Percentiles rank a stretch among this genome's conserved stretches.
Evolutionary conservation across 2,797 vertebrate genomes (phyloP).

Genomic region (Uromys caudimaculatus): DNA sequence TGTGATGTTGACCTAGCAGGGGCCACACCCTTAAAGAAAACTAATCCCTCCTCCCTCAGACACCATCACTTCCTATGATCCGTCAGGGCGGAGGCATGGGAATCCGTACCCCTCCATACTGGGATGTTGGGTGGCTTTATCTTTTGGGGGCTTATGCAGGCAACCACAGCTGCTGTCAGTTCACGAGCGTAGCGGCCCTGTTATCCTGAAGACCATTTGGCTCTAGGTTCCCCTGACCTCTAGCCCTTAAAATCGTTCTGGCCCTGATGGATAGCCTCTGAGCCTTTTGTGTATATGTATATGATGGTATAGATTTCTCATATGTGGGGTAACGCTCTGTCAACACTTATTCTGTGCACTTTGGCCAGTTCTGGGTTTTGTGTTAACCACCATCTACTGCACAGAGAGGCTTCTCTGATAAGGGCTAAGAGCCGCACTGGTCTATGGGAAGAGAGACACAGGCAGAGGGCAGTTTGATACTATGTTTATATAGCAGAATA

Average conservation of each 20-base stretch:
- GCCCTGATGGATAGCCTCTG: not conserved
- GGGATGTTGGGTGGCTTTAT: not conserved
- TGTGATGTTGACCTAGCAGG: not conserved
- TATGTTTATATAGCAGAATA: not conserved
- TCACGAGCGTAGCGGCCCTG: not conserved
- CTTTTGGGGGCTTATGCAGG: not conserved
- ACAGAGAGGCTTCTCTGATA: not conserved
- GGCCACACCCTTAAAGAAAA: not conserved
- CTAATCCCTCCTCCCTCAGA: not conserved
- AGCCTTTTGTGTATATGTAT: not conserved
- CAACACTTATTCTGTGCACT: not conserved
- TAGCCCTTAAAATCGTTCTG: not conserved
- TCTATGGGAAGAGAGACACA: not conserved
- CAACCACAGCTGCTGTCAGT: not conserved
- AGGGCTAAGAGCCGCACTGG: not conserved
- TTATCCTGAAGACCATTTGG: not conserved
- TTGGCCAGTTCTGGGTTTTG: not conserved
- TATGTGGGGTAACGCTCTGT: not conserved
- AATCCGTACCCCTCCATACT: not conserved
- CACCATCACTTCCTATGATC: not conserved
- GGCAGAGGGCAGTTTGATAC: not conserved
- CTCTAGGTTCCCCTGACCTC: not conserved
- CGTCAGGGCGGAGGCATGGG: not conserved
- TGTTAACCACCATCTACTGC: not conserved
- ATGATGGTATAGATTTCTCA: not conserved